A percentile compares a stretch with the other conserved stretches of the same genome.
These are phyloP conservation scores for Drosophila nikananu DNA, from an alignment of 1,140 invertebrate species.

Conservation along the genomic window DNA sequence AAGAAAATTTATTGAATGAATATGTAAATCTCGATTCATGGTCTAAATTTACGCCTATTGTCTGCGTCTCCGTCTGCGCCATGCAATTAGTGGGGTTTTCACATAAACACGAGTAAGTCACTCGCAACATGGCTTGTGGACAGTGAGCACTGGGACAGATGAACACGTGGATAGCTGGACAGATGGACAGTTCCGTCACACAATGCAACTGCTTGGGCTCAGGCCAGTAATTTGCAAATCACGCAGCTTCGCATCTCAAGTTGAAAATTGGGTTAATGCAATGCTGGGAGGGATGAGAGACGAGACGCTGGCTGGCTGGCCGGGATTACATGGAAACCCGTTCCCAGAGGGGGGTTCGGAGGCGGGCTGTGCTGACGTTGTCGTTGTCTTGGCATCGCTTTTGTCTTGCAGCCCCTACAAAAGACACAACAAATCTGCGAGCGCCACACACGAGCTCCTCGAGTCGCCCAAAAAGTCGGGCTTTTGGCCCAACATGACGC, in stretches of 20 bases:
- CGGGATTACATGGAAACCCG: conserved; percentile 69
- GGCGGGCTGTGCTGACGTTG: conserved; percentile 27
- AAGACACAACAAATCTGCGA: conserved; percentile 79
- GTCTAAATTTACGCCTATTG: conserved; percentile 58
- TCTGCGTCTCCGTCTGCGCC: conserved; percentile 27
- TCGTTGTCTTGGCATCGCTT: conserved; percentile 59
- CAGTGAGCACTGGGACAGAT: conserved; percentile 22
- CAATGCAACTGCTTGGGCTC: conserved; percentile 44
- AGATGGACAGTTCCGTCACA: conserved; percentile 45
- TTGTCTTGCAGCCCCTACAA: conserved; percentile 75
- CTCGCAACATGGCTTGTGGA: conserved; percentile 46
- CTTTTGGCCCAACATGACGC: conserved; percentile 62
- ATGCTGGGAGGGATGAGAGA: conserved; percentile 50
- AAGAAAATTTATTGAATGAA: conserved; percentile 48
- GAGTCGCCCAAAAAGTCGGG: conserved; percentile 20
- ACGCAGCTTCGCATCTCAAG: conserved; percentile 81
- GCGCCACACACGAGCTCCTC: conserved; percentile 63
- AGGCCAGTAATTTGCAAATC: conserved; percentile 74
- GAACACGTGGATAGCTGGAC: conserved; percentile 7
- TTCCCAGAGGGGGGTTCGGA: conserved; percentile 16
- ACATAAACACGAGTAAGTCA: conserved; percentile 58
- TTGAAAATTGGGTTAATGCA: conserved; percentile 81
- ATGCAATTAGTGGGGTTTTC: conserved; percentile 58
- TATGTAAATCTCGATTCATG: conserved; percentile 50
- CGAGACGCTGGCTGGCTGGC: conserved; percentile 6